Conservation (phyloP, 2,113 vertebrate species). For the Dromaius novaehollandiae region DNA sequence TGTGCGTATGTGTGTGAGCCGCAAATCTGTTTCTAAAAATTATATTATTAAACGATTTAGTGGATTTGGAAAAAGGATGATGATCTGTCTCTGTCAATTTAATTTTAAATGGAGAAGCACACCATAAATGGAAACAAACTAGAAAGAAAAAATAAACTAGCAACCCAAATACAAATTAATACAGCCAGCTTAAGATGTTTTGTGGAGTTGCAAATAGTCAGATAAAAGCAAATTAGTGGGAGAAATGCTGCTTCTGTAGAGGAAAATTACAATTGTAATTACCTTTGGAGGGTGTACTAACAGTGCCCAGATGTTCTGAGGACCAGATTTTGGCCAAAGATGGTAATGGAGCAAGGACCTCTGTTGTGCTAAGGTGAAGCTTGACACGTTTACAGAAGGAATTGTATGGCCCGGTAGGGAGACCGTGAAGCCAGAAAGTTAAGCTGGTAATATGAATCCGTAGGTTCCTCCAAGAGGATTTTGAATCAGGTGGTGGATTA, state of each 20-base stretch:
- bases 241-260: neutral
- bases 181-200: neutral
- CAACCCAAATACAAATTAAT: conserved; percentile 15
- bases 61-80: conserved; percentile 28
- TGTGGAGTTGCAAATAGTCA: neutral
- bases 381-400: neutral
- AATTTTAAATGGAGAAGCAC: conserved; percentile 12
- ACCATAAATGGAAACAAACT: conserved; percentile 38
- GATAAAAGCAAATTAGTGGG: neutral
- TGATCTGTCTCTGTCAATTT: conserved; percentile 57
- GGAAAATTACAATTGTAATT: neutral
- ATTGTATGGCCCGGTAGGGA: neutral
- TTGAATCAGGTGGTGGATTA: neutral
- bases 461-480: neutral
- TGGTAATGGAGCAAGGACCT: neutral
- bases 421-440: neutral
- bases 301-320: neutral
- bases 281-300: neutral
- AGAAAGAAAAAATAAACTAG: conserved; percentile 10
- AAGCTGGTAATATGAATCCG: neutral
- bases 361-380: neutral
- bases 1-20: neutral
- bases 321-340: neutral
- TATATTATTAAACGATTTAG: conserved; percentile 57
- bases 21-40: conserved; percentile 59